Percentiles rank a stretch among this genome's conserved stretches.
These are phyloP conservation scores for Matsumyia berberina DNA, from an alignment of 2,888 invertebrate genomes.

Conservation along the genomic window DNA sequence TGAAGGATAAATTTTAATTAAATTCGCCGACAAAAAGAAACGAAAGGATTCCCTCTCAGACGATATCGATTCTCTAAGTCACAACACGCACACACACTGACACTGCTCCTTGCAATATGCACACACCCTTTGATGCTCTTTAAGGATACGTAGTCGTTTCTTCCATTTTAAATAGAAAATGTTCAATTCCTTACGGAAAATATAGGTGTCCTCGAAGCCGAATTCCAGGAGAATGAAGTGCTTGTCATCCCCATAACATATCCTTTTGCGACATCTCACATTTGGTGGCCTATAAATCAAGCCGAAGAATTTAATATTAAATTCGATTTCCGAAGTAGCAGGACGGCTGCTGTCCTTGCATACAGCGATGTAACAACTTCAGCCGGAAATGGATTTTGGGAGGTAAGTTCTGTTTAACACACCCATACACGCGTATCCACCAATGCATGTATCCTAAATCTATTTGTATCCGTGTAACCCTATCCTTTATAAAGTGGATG, in stretches of 20 bases:
- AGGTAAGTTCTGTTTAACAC: conserved; percentile 86
- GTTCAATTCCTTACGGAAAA: background rate
- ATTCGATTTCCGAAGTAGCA: conserved; percentile 94
- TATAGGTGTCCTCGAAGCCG: conserved; percentile 90
- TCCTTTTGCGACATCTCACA: conserved; percentile 95
- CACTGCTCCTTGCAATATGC: conserved; percentile 22
- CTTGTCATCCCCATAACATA: conserved; percentile 95
- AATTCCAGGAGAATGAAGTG: conserved; percentile 93
- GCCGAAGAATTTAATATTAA: conserved; percentile 90
- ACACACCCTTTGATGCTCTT: conserved; percentile 1
- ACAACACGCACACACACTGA: background rate
- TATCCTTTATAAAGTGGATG: conserved; percentile 29
- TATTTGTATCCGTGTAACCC: conserved; percentile 48
- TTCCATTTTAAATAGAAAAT: conserved; percentile 30
- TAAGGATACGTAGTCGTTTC: background rate
- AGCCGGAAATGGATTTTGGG: conserved; percentile 93
- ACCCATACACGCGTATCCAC: conserved; percentile 3
- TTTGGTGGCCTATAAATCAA: conserved; percentile 93
- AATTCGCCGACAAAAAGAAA: conserved; percentile 14
- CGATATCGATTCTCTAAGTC: conserved; percentile 25
- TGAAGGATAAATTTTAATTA: conserved; percentile 54
- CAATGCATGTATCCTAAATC: conserved; percentile 36
- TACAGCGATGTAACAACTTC: conserved; percentile 92
- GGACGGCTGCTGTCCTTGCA: conserved; percentile 92
- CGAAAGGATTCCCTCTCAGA: background rate